Conservation (phyloP, 2,888 invertebrate genomes). For the Physocephala rufipes region DNA sequence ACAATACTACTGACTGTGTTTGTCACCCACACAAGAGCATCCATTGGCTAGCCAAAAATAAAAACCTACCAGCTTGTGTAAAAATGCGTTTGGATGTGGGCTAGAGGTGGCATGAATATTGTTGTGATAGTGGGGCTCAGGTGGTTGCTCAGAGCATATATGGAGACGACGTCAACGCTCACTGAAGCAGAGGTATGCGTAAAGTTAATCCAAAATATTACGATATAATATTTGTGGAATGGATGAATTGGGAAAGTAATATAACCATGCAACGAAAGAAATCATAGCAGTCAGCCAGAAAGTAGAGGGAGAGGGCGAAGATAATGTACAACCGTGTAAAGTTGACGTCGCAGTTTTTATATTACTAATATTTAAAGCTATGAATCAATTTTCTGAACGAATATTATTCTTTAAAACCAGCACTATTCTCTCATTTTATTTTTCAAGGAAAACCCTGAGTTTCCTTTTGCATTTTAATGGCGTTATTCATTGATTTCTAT, state of each 20-base stretch:
- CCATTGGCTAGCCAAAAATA: constrained; percentile 11
- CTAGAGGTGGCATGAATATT: not conserved
- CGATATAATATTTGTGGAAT: not conserved
- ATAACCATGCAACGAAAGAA: constrained; percentile 44
- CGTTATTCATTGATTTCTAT: not conserved
- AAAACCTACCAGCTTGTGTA: constrained; percentile 11
- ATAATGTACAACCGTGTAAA: not conserved
- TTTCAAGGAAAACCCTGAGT: constrained; percentile 6
- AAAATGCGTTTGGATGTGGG: constrained; percentile 1
- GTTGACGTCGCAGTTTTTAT: constrained; percentile 9
- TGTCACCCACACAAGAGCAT: constrained; percentile 20
- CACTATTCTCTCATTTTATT: constrained; percentile 15
- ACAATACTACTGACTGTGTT: constrained; percentile 17
- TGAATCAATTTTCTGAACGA: constrained; percentile 11
- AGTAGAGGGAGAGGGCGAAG: not conserved
- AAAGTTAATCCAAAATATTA: not conserved
- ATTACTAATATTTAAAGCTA: not conserved
- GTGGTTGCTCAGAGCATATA: constrained; percentile 11
- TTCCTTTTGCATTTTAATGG: not conserved
- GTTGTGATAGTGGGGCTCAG: constrained; percentile 16
- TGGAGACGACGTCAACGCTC: constrained; percentile 10
- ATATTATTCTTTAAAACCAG: not conserved
- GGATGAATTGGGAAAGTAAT: constrained; percentile 32
- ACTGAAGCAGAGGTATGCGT: not conserved
- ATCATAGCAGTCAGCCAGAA: constrained; percentile 42